Evolutionary conservation across 2,113 vertebrate species (phyloP).

Genomic region (Brachionichthys hirsutus): DNA sequence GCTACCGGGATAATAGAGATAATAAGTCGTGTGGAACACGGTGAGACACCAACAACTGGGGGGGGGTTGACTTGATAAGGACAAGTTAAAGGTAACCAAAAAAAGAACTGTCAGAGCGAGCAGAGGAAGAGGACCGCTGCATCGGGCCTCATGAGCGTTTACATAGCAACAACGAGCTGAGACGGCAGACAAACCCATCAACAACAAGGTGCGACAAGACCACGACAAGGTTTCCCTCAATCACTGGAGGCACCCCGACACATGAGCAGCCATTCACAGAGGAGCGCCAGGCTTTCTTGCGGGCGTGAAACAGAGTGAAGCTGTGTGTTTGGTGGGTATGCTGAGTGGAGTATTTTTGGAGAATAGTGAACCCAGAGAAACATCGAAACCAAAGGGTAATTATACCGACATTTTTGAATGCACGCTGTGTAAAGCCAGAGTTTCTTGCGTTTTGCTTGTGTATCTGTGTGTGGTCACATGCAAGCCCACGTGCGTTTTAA

Average conservation of each 20-base stretch:
- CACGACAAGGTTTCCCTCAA: constrained; percentile 39
- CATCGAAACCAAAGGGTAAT: constrained; percentile 41
- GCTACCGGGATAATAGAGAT: not conserved
- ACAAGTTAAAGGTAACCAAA: constrained; percentile 24
- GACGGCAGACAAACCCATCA: constrained; percentile 63
- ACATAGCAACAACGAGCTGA: constrained; percentile 74
- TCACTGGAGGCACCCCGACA: constrained; percentile 39
- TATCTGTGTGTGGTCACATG: constrained; percentile 24
- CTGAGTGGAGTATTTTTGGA: constrained; percentile 48
- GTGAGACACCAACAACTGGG: not conserved
- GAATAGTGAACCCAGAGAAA: constrained; percentile 31
- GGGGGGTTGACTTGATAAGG: not conserved
- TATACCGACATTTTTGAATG: constrained; percentile 55
- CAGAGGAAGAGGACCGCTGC: constrained; percentile 18
- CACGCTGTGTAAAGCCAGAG: constrained; percentile 2
- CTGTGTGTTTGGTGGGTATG: constrained; percentile 13
- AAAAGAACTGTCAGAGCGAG: constrained; percentile 15
- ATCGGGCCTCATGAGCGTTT: constrained; percentile 55
- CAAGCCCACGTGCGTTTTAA: constrained; percentile 42
- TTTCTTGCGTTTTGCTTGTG: constrained; percentile 36
- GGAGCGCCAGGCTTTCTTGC: constrained; percentile 3
- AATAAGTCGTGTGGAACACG: constrained; percentile 4
- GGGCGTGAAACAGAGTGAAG: constrained; percentile 16
- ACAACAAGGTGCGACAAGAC: constrained; percentile 67
- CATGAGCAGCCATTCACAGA: constrained; percentile 34